Conservation (phyloP, 2,113 vertebrate genomes). For the Otolemur garnettii region DNA sequence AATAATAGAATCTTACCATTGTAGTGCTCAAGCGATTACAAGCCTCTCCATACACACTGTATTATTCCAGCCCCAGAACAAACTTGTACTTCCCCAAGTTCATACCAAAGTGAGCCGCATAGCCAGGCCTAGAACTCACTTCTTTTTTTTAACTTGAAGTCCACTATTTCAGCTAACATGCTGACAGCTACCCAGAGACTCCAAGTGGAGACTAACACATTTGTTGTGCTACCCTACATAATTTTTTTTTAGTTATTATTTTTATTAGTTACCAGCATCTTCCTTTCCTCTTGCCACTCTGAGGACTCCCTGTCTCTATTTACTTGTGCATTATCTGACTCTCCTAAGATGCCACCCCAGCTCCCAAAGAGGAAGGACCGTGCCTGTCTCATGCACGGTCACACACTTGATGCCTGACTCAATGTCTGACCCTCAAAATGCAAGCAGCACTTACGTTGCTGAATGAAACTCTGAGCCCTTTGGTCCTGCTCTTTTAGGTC, state of each 20-base stretch:
- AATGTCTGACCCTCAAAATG: neutral
- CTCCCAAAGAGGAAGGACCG: neutral
- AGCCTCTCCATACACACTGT: neutral
- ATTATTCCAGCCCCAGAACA: neutral
- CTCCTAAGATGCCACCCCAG: neutral
- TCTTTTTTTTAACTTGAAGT: neutral
- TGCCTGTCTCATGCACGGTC: neutral
- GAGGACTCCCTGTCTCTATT: neutral
- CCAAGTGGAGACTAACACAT: neutral
- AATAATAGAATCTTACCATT: neutral
- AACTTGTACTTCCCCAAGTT: neutral
- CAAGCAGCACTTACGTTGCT: neutral
- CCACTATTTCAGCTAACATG: neutral
- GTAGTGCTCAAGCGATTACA: neutral
- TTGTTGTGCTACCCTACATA: neutral
- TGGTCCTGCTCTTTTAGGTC: conserved; percentile 2
- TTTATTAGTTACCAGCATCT: neutral
- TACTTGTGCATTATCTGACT: neutral
- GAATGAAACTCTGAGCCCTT: conserved; percentile 2
- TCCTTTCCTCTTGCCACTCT: neutral
- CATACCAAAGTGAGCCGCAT: neutral
- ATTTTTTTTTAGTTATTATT: neutral
- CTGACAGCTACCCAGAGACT: neutral
- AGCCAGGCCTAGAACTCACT: neutral
- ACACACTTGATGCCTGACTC: too few relatives aligned